A percentile compares a stretch with the other conserved stretches of the same genome.
Conservation (phyloP, 2,797 vertebrate genomes). For the Myotis findleyi region DNA sequence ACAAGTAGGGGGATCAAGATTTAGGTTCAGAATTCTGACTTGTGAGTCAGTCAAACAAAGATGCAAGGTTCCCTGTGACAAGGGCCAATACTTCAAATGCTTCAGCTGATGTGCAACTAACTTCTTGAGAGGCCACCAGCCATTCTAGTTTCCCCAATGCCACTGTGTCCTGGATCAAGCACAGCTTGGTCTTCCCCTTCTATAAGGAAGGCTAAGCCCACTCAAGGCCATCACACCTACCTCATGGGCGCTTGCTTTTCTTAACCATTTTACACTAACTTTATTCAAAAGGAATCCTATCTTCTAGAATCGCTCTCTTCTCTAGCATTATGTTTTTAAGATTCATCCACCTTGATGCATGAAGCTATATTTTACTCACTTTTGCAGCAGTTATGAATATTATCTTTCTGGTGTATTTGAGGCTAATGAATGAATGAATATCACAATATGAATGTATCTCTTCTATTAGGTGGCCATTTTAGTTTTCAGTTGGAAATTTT, state of each 20-base stretch:
- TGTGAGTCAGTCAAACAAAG: not conserved
- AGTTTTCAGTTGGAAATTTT: not conserved
- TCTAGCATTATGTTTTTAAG: not conserved
- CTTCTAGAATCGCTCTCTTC: slow-evolving; percentile 11
- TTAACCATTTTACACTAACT: not conserved
- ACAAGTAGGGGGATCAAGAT: not conserved
- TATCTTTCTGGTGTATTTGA: too few species aligned
- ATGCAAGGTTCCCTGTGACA: not conserved
- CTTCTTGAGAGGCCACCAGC: not conserved
- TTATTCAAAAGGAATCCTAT: not conserved
- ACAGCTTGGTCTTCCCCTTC: not conserved
- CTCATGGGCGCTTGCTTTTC: not conserved
- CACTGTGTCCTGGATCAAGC: not conserved
- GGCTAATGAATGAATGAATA: not conserved
- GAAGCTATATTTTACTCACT: not conserved
- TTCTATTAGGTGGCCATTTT: not conserved
- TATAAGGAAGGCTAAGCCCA: not conserved
- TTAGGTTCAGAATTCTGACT: not conserved
- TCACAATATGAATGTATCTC: not conserved
- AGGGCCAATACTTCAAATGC: not conserved
- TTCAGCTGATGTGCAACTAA: not conserved
- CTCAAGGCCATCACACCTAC: not conserved
- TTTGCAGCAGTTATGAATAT: not conserved
- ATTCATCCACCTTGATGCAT: not conserved
- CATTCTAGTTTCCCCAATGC: not conserved